Percentiles rank a stretch among this genome's conserved stretches.
phyloP scores from a whole-genome alignment of 2,888 invertebrate genomes.

The Trisateles emortualis region DNA sequence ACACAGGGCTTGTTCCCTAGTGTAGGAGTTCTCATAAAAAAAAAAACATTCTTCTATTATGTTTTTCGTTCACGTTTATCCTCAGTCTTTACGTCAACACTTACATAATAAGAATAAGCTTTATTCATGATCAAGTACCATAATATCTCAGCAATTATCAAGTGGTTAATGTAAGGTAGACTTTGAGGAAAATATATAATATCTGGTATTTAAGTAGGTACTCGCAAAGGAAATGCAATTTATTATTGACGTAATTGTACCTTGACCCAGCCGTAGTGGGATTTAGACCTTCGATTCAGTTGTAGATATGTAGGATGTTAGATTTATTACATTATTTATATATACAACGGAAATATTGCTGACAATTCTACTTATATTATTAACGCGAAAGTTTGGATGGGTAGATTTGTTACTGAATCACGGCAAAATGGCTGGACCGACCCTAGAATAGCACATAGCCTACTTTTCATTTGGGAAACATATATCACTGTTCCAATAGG shows the following conservation, averaged over 20 bases:
- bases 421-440: too few species aligned
- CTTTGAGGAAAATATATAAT: slow-evolving; percentile 33
- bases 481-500: too few species aligned
- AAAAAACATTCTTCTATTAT: too few species aligned
- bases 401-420: too few species aligned
- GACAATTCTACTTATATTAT: too few species aligned
- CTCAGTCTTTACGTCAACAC: slow-evolving; percentile 17
- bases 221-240: slow-evolving; percentile 25
- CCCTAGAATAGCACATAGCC: too few species aligned
- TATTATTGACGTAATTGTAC: slow-evolving; percentile 14
- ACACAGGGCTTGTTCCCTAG: too few species aligned
- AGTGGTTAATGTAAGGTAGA: slow-evolving; percentile 18
- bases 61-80: slow-evolving; percentile 7
- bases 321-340: slow-evolving; percentile 19
- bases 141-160: slow-evolving; percentile 22
- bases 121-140: slow-evolving; percentile 28
- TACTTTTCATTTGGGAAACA: too few species aligned
- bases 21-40: too few species aligned
- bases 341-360: slow-evolving; percentile 1
- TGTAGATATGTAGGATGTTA: slow-evolving; percentile 31
- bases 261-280: slow-evolving; percentile 35
- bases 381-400: too few species aligned
- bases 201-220: slow-evolving; percentile 11
- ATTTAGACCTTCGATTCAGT: slow-evolving; percentile 29
- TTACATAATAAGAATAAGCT: slow-evolving; percentile 34